Evolutionary conservation across 2,113 vertebrate genomes (phyloP), one percentile per base, ranked within the genome.

Genomic region (Morone saxatilis): DNA sequence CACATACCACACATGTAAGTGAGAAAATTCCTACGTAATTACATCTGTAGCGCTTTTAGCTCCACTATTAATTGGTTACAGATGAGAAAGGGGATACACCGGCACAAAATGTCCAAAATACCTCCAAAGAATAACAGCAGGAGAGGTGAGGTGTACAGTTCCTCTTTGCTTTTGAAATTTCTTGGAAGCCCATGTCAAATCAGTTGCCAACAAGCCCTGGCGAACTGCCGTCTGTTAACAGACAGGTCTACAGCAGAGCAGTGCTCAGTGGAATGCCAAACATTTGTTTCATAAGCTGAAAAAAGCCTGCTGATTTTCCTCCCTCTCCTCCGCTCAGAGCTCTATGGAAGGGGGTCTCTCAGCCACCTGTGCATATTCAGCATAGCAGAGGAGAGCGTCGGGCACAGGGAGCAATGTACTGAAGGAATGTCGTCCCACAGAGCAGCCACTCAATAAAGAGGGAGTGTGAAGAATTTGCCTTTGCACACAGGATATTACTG

Each of bases 301-400:
- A 90, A 88, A 83, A 87, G 60, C 66, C 60, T 70, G 65, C 80
- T 89, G 88, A 86, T 90, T 93, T 89, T 84, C 84, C 67, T 83
- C 70, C 72, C 72, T 88, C 88, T 90, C 71, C 84, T 88, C 79
- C 67, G 41, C 86, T 84, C 76, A 76, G 56, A 71, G 74, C 65
- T 83, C 79, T 82, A 79, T 71, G 56, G 68, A 88, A 74, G 78
- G 83, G 85, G 85, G 89, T 89, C 88, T 89, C 71, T 84, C 71
- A 80, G 84, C 90, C 93, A 93, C 92, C 93, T 94, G 92, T 89
- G 89, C 92, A 94, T 94, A 86, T 87, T 94, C 88, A 76, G 87
- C 91, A 94, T 92, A 92, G 93, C 91, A 85, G 80, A 93, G 83
- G 71, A 88, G 76, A 86, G 78, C 56, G 67, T 75, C 22, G 59